Evolutionary conservation across 1,140 invertebrate genomes (phyloP), one percentile per base, ranked within the genome.

Genomic region (Tetranychus cinnabarinus): DNA sequence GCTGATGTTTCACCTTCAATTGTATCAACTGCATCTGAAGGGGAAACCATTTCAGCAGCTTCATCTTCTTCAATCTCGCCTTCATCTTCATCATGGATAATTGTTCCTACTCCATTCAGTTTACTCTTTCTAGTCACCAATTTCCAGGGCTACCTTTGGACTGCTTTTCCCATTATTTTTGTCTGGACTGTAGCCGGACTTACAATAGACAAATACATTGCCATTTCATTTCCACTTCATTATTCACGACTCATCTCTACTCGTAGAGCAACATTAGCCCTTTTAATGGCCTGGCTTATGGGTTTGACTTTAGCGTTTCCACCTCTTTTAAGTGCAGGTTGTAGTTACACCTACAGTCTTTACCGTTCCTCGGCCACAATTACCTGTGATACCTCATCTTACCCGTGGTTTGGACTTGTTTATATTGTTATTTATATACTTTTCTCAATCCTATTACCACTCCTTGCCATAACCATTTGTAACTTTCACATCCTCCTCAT

Each of bases 121-220:
- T 15, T 15, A 45, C 23, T 33, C 4, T 45, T 3, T 34, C 33
- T 48, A 31, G 59, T 76, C 77, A 61, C 73, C 76, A 1, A 74
- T 75, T 68, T 81, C 0, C 76, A 79, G 58, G 80, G 80, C 37
- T 81, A 80, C 66, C 69, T 85, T 2, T 76, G 83, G 62, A 79
- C 80, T 6, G 74, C 84, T 0, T 71, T 86, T 13, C 82, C 85
- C 66, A 81, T 83, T 0, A 74, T 85, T 37, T 78, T 81, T 15
- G 73, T 85, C 39, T 86, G 83, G 83, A 85, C 83, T 1, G 78
- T 86, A 2, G 83, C 82, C 60, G 83, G 83, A 34, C 72, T 86
- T 47, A 84, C 85, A 68, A 83, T 82, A 64, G 83, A 85, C 72
- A 77, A 82, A 63, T 85, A 82, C 65, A 83, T 81, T 65, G 83